Evolutionary conservation across 30 jellyfish, hydroid and myxozoan species (phyloP).

Genomic region (Phacellophora camtschatica): DNA sequence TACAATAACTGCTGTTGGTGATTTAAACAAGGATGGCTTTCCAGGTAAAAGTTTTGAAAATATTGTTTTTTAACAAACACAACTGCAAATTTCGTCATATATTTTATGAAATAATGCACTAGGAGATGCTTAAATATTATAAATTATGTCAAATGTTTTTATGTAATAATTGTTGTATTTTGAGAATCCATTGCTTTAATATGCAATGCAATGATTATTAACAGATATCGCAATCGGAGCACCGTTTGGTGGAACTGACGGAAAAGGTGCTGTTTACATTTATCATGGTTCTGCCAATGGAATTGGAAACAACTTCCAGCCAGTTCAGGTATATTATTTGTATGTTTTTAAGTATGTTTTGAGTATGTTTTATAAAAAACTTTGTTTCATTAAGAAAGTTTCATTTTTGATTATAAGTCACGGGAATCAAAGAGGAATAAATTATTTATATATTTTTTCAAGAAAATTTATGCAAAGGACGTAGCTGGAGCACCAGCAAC

Average conservation of each 20-base stretch:
- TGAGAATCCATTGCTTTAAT: too few relatives aligned
- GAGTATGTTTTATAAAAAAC: too few relatives aligned
- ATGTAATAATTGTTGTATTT: too few relatives aligned
- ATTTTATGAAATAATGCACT: too few relatives aligned
- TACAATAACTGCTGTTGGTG: constrained; percentile 80
- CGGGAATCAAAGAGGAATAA: too few relatives aligned
- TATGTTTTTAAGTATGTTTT: too few relatives aligned
- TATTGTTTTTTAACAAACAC: too few relatives aligned
- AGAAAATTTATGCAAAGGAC: constrained; percentile 47
- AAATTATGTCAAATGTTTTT: too few relatives aligned
- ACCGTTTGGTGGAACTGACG: constrained; percentile 87
- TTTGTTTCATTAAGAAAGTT: not conserved
- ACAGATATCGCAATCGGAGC: constrained; percentile 91
- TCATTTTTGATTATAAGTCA: too few relatives aligned
- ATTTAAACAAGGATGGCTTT: constrained; percentile 64
- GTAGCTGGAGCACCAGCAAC: constrained; percentile 3
- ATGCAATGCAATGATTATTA: not conserved
- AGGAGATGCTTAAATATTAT: too few relatives aligned
- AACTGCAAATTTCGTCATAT: too few relatives aligned
- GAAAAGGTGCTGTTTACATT: constrained; percentile 74
- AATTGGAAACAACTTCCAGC: constrained; percentile 30
- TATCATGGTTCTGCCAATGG: constrained; percentile 72
- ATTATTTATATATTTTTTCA: not conserved
- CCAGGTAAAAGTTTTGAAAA: constrained; percentile 73
- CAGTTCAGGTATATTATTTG: constrained; percentile 66